Evolutionary conservation across 2,113 vertebrate species (phyloP).

Genomic region (Pterocles orientalis): DNA sequence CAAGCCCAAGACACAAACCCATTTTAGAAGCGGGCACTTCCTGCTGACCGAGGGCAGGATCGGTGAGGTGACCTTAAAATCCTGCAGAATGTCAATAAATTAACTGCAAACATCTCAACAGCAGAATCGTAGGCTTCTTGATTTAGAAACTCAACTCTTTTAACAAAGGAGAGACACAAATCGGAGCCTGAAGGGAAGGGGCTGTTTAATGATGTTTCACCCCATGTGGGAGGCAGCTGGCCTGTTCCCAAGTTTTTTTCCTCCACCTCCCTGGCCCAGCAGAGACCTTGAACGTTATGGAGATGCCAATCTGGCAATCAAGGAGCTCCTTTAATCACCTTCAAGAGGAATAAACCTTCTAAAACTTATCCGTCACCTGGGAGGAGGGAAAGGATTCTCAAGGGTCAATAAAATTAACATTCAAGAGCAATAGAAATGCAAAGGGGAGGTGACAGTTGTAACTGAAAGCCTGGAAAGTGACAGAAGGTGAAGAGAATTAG

Average conservation of each 20-base stretch:
- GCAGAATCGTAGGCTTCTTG: background rate
- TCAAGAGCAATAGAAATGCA: background rate
- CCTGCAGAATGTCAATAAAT: background rate
- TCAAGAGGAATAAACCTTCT: background rate
- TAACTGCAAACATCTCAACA: background rate
- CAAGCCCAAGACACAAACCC: background rate
- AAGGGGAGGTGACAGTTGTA: background rate
- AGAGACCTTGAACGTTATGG: background rate
- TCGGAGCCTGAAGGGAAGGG: background rate
- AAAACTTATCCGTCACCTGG: background rate
- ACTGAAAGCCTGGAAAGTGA: background rate
- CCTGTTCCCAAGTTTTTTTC: background rate
- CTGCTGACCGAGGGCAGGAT: background rate
- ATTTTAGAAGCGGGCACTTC: background rate
- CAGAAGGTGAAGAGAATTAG: background rate
- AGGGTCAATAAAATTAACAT: background rate
- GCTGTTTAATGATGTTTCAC: background rate
- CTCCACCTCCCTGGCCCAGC: background rate
- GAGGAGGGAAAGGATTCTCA: background rate
- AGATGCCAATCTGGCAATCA: background rate
- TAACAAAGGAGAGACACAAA: background rate
- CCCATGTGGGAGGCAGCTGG: background rate
- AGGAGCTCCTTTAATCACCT: background rate
- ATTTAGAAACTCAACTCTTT: background rate
- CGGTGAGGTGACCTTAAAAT: background rate